A percentile compares a stretch with the other conserved stretches of the same genome.
These are phyloP conservation scores for Oceanodroma tethys DNA, from an alignment of 2,113 vertebrate genomes.

Conservation along the genomic window DNA sequence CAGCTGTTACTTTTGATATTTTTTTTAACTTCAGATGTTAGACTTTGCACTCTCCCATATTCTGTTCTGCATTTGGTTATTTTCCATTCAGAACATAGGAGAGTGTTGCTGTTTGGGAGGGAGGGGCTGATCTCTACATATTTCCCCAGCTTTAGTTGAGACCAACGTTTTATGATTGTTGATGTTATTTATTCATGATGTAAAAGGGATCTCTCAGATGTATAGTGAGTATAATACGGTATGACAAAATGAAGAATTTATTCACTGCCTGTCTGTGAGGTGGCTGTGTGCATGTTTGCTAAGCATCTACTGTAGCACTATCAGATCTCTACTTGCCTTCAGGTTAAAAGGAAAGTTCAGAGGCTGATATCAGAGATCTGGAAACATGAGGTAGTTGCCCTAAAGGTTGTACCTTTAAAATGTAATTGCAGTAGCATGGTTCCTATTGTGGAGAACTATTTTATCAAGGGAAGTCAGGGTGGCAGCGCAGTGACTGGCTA, in stretches of 20 bases:
- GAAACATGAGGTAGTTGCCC: background rate
- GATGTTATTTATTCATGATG: background rate
- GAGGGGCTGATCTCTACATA: background rate
- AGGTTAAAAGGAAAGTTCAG: background rate
- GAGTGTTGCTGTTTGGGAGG: background rate
- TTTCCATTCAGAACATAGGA: background rate
- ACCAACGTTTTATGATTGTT: background rate
- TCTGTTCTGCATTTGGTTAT: background rate
- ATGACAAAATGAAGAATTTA: background rate
- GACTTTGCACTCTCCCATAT: background rate
- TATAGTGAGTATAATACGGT: fast-evolving
- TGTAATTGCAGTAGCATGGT: background rate
- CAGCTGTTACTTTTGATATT: background rate
- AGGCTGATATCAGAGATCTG: background rate
- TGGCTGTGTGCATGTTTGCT: background rate
- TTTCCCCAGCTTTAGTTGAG: background rate
- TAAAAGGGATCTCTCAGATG: background rate
- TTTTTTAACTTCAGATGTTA: background rate
- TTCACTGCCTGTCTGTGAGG: background rate
- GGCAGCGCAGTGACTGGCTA: background rate
- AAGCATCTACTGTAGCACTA: background rate
- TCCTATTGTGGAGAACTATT: background rate
- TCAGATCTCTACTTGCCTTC: background rate
- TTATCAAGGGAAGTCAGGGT: background rate
- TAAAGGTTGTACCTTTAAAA: background rate